phyloP scores from a whole-genome alignment of 2,888 invertebrate genomes.

The Agrotis segetum region DNA sequence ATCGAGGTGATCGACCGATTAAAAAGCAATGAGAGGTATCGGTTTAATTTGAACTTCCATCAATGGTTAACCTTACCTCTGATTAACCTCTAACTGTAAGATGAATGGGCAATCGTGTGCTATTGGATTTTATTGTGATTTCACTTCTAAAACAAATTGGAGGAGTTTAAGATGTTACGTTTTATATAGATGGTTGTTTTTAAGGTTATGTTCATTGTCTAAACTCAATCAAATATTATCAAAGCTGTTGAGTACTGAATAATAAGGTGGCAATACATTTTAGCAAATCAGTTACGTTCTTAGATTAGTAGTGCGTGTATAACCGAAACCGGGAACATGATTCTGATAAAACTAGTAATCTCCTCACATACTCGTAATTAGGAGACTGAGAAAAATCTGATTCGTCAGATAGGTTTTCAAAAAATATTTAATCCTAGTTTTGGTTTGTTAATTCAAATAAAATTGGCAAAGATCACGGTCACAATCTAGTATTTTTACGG shows the following conservation, averaged over 20 bases:
- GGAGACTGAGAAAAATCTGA: too few relatives aligned
- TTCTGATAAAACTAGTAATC: background rate
- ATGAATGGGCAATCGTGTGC: slow-evolving; percentile 13
- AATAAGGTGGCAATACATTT: background rate
- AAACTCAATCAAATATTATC: background rate
- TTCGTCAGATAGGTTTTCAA: too few relatives aligned
- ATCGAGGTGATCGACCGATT: background rate
- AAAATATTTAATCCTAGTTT: too few relatives aligned
- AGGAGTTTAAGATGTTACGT: background rate
- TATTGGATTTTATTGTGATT: slow-evolving; percentile 25
- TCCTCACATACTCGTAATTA: too few relatives aligned
- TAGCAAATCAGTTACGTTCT: background rate
- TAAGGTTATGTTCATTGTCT: background rate
- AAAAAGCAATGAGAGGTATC: background rate
- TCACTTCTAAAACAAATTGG: slow-evolving; percentile 2
- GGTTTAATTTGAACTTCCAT: slow-evolving; percentile 11
- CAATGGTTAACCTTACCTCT: background rate
- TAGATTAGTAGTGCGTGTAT: too few relatives aligned
- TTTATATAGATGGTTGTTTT: background rate
- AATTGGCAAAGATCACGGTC: too few relatives aligned
- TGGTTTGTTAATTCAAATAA: too few relatives aligned
- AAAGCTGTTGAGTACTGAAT: background rate
- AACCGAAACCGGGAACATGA: too few relatives aligned
- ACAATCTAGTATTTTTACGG: too few relatives aligned
- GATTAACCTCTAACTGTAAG: slow-evolving; percentile 11